A percentile compares a stretch with the other conserved stretches of the same genome.
Evolutionary conservation across 2,113 vertebrate genomes (phyloP).

Genomic region (Sorex fumeus): DNA sequence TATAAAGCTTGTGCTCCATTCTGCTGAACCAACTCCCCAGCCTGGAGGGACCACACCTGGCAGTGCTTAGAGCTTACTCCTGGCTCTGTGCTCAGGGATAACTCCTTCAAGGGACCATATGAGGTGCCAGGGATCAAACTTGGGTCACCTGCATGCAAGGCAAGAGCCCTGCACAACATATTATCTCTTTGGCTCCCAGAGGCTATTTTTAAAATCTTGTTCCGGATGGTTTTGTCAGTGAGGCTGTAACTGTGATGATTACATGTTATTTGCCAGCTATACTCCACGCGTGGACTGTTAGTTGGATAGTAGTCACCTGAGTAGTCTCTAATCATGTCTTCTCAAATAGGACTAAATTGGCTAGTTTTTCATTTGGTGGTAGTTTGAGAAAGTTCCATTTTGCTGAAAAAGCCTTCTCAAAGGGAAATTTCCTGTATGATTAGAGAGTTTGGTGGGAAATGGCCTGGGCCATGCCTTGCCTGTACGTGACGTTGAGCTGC

Average conservation of each 20-base stretch:
- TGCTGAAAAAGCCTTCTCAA: constrained; percentile 34
- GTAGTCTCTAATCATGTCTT: constrained; percentile 42
- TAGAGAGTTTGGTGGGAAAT: constrained; percentile 4
- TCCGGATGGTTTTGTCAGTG: not conserved
- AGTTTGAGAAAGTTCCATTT: constrained; percentile 43
- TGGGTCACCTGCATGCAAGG: too few relatives aligned
- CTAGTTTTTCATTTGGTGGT: constrained; percentile 23
- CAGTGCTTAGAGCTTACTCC: too few relatives aligned
- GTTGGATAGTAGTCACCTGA: not conserved
- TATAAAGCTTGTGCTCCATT: too few relatives aligned
- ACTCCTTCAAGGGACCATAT: too few relatives aligned
- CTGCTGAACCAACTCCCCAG: too few relatives aligned
- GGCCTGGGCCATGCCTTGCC: not conserved
- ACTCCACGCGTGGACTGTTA: too few relatives aligned
- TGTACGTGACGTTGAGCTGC: not conserved
- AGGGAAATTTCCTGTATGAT: constrained; percentile 21
- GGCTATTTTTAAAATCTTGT: not conserved
- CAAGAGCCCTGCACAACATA: too few relatives aligned
- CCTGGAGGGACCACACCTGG: too few relatives aligned
- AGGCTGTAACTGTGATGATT: not conserved
- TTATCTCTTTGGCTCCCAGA: not conserved
- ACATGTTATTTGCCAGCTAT: constrained; percentile 16
- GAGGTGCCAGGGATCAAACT: too few relatives aligned
- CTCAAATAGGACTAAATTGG: constrained; percentile 4
- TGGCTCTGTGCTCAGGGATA: too few relatives aligned